Evolutionary conservation across 2,113 vertebrate genomes (phyloP).

Genomic region (Thunnus maccoyii): DNA sequence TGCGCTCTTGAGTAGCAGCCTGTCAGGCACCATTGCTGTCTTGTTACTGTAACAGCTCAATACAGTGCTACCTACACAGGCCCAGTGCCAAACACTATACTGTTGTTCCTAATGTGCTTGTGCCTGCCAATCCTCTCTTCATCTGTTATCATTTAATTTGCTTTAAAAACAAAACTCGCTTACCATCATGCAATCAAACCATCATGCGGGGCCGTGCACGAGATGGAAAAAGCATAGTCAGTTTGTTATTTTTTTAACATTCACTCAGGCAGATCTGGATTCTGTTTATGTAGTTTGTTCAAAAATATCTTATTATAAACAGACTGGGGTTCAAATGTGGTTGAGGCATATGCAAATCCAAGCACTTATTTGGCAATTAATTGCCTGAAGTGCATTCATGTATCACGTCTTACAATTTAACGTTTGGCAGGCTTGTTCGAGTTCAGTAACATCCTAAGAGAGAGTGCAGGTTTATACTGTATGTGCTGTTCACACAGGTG

Average conservation of each 20-base stretch:
- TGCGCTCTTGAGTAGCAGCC: constrained; percentile 36
- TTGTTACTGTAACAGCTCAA: constrained; percentile 56
- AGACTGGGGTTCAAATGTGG: neutral
- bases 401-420: constrained; percentile 23
- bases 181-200: constrained; percentile 18
- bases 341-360: constrained; percentile 4
- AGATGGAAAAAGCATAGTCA: neutral
- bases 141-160: constrained; percentile 57
- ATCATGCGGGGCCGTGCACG: neutral
- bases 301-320: constrained; percentile 4
- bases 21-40: constrained; percentile 56
- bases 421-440: constrained; percentile 5
- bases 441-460: constrained; percentile 39
- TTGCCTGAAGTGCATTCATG: constrained; percentile 3
- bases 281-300: constrained; percentile 17
- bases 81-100: constrained; percentile 52
- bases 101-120: constrained; percentile 37
- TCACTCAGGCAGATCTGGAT: constrained; percentile 1
- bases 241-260: constrained; percentile 1
- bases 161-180: constrained; percentile 40
- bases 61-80: constrained; percentile 47
- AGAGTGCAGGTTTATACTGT: constrained; percentile 9
- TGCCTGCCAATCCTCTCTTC: constrained; percentile 35
- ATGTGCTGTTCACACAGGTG: constrained; percentile 37
- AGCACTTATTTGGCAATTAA: constrained; percentile 25